Evolutionary conservation across 2,797 vertebrate species (phyloP).

Genomic region (Anguilla obscura): DNA sequence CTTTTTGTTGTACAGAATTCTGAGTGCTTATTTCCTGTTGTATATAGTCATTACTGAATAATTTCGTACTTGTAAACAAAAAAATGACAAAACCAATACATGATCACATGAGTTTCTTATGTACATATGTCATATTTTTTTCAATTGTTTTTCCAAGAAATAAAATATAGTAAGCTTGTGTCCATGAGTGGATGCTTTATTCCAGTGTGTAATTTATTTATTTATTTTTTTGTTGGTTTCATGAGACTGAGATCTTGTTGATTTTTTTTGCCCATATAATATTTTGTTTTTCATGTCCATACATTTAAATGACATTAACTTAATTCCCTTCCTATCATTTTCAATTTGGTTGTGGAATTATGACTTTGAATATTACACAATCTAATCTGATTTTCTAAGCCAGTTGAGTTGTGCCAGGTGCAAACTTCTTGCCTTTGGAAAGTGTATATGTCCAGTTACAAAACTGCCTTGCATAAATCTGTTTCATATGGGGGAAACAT

Average conservation of each 20-base stretch:
- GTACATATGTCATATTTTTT: constrained; percentile 70
- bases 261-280: not conserved
- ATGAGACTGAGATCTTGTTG: not conserved
- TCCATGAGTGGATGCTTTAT: constrained; percentile 40
- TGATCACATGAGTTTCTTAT: constrained; percentile 67
- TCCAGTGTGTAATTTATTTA: constrained; percentile 24
- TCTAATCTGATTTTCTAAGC: not conserved
- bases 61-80: constrained; percentile 53
- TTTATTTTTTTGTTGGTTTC: not conserved
- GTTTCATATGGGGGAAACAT: too few species aligned
- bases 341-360: not conserved
- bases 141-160: constrained; percentile 58
- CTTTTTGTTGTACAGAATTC: constrained; percentile 59
- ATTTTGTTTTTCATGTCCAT: not conserved
- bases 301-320: not conserved
- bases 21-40: constrained; percentile 52
- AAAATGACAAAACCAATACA: constrained; percentile 51
- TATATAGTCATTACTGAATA: constrained; percentile 54
- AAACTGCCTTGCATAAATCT: too few species aligned
- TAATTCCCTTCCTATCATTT: not conserved
- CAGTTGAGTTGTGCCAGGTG: too few species aligned
- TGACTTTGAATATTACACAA: not conserved
- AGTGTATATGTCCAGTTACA: too few species aligned
- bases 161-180: constrained; percentile 72
- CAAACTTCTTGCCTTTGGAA: too few species aligned